Evolutionary conservation across 1,140 invertebrate genomes (phyloP).

Genomic region (Onthophagus taurus): DNA sequence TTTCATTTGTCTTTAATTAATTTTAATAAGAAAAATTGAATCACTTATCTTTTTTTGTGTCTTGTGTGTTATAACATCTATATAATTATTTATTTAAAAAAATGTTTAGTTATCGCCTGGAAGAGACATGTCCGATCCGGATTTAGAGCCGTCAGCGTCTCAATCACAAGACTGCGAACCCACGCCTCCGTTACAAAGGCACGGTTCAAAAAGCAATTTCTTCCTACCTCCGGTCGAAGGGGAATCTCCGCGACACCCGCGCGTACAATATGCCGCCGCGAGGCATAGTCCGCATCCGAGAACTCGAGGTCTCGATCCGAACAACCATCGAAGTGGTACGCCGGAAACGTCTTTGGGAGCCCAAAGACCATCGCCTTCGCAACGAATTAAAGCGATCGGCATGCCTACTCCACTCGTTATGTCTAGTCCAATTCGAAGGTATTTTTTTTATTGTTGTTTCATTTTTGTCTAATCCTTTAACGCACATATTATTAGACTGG

Average conservation of each 20-base stretch:
- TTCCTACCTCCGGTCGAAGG: conserved; percentile 62
- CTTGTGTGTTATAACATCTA: background rate
- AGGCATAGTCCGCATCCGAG: conserved; percentile 64
- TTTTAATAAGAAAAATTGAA: too few species aligned
- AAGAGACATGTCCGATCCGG: conserved; percentile 62
- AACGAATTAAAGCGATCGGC: conserved; percentile 78
- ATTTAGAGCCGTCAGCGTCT: conserved; percentile 75
- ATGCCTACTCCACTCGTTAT: conserved; percentile 79
- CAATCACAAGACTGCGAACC: conserved; percentile 90
- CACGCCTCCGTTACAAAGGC: conserved; percentile 78
- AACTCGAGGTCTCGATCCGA: conserved; percentile 51
- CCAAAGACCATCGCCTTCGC: conserved; percentile 66
- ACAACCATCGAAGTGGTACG: conserved; percentile 62
- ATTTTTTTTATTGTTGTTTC: conserved; percentile 30
- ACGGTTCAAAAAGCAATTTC: conserved; percentile 87
- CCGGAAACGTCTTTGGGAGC: conserved; percentile 42
- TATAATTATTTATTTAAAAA: background rate
- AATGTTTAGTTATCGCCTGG: conserved; percentile 74
- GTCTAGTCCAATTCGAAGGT: conserved; percentile 76
- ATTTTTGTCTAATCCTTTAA: background rate
- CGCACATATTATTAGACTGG: background rate
- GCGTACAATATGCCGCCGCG: conserved; percentile 53
- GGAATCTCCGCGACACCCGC: conserved; percentile 52
- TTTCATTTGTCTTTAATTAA: too few species aligned
- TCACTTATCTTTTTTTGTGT: background rate